Evolutionary conservation across 2,797 vertebrate genomes (phyloP).

Genomic region (Erethizon dorsatum): DNA sequence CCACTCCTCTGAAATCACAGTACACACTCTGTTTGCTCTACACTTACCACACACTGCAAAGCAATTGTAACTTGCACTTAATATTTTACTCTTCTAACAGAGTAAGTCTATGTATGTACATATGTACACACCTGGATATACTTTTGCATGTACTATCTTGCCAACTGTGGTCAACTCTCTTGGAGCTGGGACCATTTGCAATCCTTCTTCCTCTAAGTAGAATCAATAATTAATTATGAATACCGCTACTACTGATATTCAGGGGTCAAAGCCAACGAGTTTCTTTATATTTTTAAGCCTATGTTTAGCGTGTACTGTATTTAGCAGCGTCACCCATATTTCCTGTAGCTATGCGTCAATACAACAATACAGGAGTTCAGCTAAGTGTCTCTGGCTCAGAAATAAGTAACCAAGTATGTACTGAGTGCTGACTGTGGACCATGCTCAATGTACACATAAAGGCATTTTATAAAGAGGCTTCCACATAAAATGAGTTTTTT

Average conservation of each 20-base stretch:
- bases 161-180: neutral
- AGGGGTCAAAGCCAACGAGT: slow-evolving; percentile 9
- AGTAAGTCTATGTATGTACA: neutral
- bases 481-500: slow-evolving; percentile 71
- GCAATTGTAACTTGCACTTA: neutral
- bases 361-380: neutral
- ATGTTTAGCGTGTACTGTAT: neutral
- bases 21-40: neutral
- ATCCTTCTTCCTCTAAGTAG: neutral
- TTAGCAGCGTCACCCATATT: neutral
- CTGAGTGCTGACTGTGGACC: neutral
- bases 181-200: neutral
- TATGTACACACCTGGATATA: neutral
- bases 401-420: neutral
- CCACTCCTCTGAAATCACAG: slow-evolving; percentile 49
- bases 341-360: neutral
- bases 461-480: slow-evolving; percentile 67
- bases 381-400: neutral
- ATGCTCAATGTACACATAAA: slow-evolving; percentile 51
- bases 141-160: neutral
- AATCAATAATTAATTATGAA: slow-evolving; percentile 21
- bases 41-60: neutral
- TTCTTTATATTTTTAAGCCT: slow-evolving; percentile 12
- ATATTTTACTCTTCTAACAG: neutral
- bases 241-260: neutral